These are phyloP conservation scores for Muricea muricata DNA, from an alignment of 92 coral and sea anemone genomes.

Conservation along the genomic window DNA sequence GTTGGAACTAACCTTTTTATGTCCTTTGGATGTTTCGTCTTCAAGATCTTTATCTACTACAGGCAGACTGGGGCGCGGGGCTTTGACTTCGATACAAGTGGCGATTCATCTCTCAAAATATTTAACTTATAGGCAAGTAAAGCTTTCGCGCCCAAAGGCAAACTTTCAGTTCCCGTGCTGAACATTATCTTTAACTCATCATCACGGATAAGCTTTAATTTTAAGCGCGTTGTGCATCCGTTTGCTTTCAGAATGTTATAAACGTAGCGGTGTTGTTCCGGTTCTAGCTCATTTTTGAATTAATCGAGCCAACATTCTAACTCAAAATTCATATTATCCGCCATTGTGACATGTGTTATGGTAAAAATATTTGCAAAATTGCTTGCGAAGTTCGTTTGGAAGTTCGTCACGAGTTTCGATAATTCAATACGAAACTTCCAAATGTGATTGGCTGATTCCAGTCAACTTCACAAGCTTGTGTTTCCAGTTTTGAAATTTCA, in stretches of 20 bases:
- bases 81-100: neutral
- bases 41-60: neutral
- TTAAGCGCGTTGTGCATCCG: neutral
- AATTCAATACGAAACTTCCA: neutral
- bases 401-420: neutral
- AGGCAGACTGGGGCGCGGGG: too few species aligned
- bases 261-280: neutral
- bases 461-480: too few species aligned
- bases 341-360: neutral
- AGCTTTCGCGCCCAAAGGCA: constrained; percentile 14
- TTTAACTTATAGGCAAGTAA: neutral
- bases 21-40: neutral
- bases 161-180: neutral
- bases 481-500: too few species aligned
- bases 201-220: constrained; percentile 1
- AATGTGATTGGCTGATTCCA: neutral
- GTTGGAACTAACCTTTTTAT: constrained; percentile 7
- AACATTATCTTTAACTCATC: constrained; percentile 17
- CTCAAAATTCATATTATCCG: neutral
- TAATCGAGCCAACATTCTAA: neutral
- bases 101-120: constrained; percentile 5
- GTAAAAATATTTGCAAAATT: neutral
- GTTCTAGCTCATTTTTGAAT: constrained; percentile 7
- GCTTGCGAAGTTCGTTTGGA: constrained; percentile 2
- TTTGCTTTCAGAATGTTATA: neutral